Conservation (phyloP, 2,113 vertebrate species). For the Neotoma lepida region DNA sequence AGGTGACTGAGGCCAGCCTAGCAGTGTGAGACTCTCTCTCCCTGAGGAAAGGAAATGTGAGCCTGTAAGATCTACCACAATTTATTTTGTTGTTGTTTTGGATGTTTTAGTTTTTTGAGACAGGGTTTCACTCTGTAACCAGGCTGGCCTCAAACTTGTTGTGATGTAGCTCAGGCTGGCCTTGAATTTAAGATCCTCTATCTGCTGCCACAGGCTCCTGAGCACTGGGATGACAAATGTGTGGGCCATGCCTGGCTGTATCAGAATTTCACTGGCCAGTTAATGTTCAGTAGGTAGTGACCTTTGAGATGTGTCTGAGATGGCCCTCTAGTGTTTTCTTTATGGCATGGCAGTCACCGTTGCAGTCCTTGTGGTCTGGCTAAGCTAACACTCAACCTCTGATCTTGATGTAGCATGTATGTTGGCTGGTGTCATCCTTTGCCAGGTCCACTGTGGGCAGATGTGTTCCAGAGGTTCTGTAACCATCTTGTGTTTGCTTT, state of each 20-base stretch:
- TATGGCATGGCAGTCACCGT: not conserved
- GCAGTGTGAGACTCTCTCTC: not conserved
- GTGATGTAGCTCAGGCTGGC: not conserved
- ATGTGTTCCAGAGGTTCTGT: not conserved
- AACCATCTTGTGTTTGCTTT: conserved; percentile 52
- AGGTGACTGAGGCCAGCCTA: not conserved
- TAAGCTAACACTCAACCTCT: not conserved
- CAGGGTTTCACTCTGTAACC: not conserved
- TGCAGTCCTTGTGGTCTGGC: not conserved
- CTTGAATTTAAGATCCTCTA: not conserved
- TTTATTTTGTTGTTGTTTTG: not conserved
- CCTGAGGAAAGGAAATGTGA: not conserved
- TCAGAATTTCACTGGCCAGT: not conserved
- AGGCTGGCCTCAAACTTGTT: not conserved
- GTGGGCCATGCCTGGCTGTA: not conserved
- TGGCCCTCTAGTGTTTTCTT: conserved; percentile 55
- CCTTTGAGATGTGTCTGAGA: not conserved
- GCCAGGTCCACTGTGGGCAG: too few relatives aligned
- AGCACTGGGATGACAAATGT: not conserved
- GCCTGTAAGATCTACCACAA: not conserved
- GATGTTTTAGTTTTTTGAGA: not conserved
- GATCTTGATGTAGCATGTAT: not conserved
- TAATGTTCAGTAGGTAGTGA: not conserved
- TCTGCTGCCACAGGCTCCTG: not conserved
- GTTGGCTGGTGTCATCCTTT: not conserved